A percentile compares a stretch with the other conserved stretches of the same genome.
Conservation (phyloP, 1,140 invertebrate genomes). For the Bombus superbus region DNA sequence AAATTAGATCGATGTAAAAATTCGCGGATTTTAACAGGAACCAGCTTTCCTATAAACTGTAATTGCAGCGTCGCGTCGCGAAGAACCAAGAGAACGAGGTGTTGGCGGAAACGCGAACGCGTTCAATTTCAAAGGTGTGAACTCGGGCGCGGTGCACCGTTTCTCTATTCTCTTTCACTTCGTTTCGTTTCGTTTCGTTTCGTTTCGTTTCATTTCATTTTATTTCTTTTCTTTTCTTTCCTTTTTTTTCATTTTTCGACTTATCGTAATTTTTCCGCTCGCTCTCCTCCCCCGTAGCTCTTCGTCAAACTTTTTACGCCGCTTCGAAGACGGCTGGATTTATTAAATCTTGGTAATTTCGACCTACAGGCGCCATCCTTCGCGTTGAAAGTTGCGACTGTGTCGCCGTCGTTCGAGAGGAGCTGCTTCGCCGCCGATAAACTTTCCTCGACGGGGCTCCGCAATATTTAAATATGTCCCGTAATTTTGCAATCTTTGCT, state of each 20-base stretch:
- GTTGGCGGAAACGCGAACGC: neutral
- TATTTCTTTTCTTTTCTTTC: too few species aligned
- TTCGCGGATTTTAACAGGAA: too few species aligned
- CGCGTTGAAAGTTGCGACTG: conserved; percentile 9
- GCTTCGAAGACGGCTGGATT: neutral
- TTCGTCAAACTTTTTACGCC: conserved; percentile 21
- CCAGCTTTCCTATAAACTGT: too few species aligned
- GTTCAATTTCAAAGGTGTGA: neutral
- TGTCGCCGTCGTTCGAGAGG: conserved; percentile 27
- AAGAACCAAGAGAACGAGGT: neutral
- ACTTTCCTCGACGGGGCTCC: conserved; percentile 6
- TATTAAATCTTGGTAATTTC: conserved; percentile 46
- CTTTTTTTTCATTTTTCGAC: neutral
- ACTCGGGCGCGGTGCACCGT: neutral
- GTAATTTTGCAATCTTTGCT: conserved; percentile 66
- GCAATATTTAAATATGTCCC: conserved; percentile 66
- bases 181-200: neutral
- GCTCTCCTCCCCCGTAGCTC: neutral
- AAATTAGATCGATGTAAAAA: too few species aligned
- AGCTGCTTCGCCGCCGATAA: conserved; percentile 24
- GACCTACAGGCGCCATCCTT: conserved; percentile 16
- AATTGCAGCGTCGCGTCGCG: too few species aligned
- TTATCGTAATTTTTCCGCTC: neutral
- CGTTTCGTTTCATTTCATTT: too few species aligned
- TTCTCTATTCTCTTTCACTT: neutral